Evolutionary conservation across 2,797 vertebrate genomes (phyloP).

Genomic region (Schizothorax lantsangensis): DNA sequence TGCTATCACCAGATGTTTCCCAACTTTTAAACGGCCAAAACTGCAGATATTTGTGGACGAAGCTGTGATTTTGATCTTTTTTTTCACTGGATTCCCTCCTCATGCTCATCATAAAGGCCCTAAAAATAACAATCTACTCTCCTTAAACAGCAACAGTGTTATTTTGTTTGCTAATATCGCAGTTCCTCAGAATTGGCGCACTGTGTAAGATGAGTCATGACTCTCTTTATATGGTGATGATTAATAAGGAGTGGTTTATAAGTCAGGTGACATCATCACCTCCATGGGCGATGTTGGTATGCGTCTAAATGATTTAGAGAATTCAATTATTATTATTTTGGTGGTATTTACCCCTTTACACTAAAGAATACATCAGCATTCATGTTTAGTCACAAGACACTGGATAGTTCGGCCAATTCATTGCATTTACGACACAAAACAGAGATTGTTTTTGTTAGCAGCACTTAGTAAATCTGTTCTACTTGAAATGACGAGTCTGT

Average conservation of each 20-base stretch:
- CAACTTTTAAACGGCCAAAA: neutral
- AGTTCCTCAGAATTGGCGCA: constrained; percentile 16
- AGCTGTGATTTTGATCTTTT: constrained; percentile 32
- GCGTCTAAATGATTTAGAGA: neutral
- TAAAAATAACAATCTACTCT: constrained; percentile 35
- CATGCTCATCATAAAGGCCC: constrained; percentile 13
- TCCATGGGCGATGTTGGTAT: constrained; percentile 60
- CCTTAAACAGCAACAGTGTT: constrained; percentile 30
- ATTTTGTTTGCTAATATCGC: constrained; percentile 13
- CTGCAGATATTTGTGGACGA: constrained; percentile 43
- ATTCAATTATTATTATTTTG: constrained; percentile 54
- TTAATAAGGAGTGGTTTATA: constrained; percentile 30
- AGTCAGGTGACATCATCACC: constrained; percentile 66
- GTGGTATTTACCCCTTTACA: constrained; percentile 59
- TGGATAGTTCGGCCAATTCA: constrained; percentile 68
- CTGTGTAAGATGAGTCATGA: constrained; percentile 27
- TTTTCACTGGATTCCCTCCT: constrained; percentile 62
- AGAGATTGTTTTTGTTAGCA: constrained; percentile 47
- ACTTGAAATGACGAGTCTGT: constrained; percentile 71
- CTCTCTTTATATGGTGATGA: constrained; percentile 8
- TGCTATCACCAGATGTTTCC: constrained; percentile 3
- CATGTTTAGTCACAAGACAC: constrained; percentile 70
- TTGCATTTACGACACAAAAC: constrained; percentile 58
- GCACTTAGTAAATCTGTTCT: constrained; percentile 67
- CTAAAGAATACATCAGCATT: constrained; percentile 49